These are phyloP conservation scores for Archocentrus centrarchus DNA, from an alignment of 2,113 vertebrate genomes.

Conservation along the genomic window DNA sequence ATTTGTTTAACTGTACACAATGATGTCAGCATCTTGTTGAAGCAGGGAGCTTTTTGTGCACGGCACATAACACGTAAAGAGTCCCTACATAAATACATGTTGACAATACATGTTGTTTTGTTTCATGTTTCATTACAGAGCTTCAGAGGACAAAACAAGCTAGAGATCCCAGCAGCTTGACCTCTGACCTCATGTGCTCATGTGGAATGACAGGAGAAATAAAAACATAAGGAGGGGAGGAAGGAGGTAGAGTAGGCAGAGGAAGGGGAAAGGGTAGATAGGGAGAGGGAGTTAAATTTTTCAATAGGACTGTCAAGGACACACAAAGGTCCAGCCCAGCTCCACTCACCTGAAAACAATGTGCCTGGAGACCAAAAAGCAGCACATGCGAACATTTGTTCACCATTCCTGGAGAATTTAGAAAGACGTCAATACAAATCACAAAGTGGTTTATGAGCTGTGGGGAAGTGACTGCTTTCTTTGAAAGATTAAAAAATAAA, in stretches of 20 bases:
- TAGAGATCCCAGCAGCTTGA: constrained; percentile 44
- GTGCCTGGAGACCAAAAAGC: constrained; percentile 18
- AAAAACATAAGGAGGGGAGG: constrained; percentile 15
- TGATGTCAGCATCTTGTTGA: neutral
- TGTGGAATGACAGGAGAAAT: constrained; percentile 41
- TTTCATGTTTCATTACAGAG: constrained; percentile 7
- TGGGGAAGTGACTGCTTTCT: neutral
- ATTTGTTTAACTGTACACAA: neutral
- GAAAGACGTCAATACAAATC: neutral
- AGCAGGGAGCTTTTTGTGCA: neutral
- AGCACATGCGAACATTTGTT: neutral
- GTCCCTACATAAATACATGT: neutral
- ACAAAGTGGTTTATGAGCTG: neutral
- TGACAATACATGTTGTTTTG: neutral
- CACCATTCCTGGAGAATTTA: neutral
- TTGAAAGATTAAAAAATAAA: constrained; percentile 5
- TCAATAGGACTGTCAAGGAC: constrained; percentile 73
- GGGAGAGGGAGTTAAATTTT: constrained; percentile 68
- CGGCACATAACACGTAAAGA: neutral
- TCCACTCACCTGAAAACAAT: constrained; percentile 53
- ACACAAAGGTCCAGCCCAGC: constrained; percentile 16
- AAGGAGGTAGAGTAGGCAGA: neutral
- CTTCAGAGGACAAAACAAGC: constrained; percentile 4
- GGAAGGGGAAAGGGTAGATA: neutral
- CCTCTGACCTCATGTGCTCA: constrained; percentile 56